Percentiles rank a stretch among this genome's conserved stretches.
Conservation (phyloP, 2,888 invertebrate genomes). For the Ectemnius continuus region DNA sequence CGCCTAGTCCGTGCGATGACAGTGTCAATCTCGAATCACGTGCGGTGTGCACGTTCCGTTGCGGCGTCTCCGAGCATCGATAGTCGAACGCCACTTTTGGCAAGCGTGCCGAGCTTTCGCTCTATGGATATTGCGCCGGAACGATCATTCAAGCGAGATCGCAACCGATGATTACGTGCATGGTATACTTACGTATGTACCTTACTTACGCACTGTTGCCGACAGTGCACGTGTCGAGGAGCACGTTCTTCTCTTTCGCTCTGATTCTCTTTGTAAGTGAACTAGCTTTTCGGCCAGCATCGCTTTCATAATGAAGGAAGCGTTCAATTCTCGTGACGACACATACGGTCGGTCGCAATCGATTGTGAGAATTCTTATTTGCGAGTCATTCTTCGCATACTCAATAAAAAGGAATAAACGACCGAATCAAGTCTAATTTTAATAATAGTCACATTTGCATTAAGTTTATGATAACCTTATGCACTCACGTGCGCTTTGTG, state of each 20-base stretch:
- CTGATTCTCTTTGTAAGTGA: not conserved
- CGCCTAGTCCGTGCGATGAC: slow-evolving; percentile 37
- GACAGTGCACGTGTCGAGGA: not conserved
- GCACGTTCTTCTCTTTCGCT: slow-evolving; percentile 29
- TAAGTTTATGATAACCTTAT: too few species aligned
- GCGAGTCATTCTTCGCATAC: too few species aligned
- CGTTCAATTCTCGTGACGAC: not conserved
- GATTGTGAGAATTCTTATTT: too few species aligned
- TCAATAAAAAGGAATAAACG: too few species aligned
- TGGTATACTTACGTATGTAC: slow-evolving; percentile 8
- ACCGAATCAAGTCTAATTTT: too few species aligned
- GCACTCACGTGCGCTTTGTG: too few species aligned
- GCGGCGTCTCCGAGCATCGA: slow-evolving; percentile 25
- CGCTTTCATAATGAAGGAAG: not conserved
- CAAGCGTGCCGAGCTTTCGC: slow-evolving; percentile 23
- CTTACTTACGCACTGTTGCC: too few species aligned
- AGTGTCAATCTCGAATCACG: slow-evolving; percentile 34
- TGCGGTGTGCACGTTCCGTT: slow-evolving; percentile 43
- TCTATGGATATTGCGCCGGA: slow-evolving; percentile 37
- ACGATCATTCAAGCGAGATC: slow-evolving; percentile 25
- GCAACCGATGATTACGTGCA: slow-evolving; percentile 26
- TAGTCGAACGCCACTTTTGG: slow-evolving; percentile 46
- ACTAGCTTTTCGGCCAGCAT: not conserved
- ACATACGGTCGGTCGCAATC: not conserved
- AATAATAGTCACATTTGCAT: too few species aligned